Evolutionary conservation across 2,113 vertebrate species (phyloP).

Genomic region (Ancistrus triradiatus): DNA sequence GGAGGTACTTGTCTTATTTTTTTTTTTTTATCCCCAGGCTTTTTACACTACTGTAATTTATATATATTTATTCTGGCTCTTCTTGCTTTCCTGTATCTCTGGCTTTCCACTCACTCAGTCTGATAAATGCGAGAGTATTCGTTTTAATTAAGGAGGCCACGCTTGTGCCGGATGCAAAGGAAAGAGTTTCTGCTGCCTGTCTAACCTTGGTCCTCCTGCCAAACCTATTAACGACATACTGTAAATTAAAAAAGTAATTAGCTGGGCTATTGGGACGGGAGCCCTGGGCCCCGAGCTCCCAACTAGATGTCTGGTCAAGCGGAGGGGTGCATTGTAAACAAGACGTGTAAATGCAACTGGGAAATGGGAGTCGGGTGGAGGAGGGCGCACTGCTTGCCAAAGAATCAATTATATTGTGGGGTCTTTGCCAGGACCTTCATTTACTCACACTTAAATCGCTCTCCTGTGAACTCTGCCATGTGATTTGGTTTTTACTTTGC

Average conservation of each 20-base stretch:
- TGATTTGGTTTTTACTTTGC: slow-evolving; percentile 45
- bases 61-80: slow-evolving; percentile 46
- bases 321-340: slow-evolving; percentile 52
- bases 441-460: slow-evolving; percentile 65
- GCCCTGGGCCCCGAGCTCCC: slow-evolving; percentile 29
- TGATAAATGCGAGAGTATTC: slow-evolving; percentile 51
- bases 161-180: slow-evolving; percentile 48
- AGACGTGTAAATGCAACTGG: slow-evolving; percentile 51
- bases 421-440: slow-evolving; percentile 67
- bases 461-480: slow-evolving; percentile 58
- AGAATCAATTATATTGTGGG: slow-evolving; percentile 68
- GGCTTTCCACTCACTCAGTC: slow-evolving; percentile 38
- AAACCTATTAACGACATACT: slow-evolving; percentile 59
- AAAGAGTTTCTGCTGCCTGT: slow-evolving; percentile 52
- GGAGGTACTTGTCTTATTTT: slow-evolving; percentile 91
- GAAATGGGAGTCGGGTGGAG: slow-evolving; percentile 38
- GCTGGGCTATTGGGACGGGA: slow-evolving; percentile 49
- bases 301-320: slow-evolving; percentile 46
- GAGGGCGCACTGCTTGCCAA: slow-evolving; percentile 59
- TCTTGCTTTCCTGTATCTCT: slow-evolving; percentile 5
- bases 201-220: slow-evolving; percentile 56
- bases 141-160: slow-evolving; percentile 58
- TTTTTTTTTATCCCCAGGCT: slow-evolving; percentile 57
- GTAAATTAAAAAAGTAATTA: slow-evolving; percentile 71
- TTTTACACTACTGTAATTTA: slow-evolving; percentile 41